Evolutionary conservation across 2,888 invertebrate species (phyloP), one percentile per base, ranked within the genome.

Genomic region (Eustalomyia histrio): DNA sequence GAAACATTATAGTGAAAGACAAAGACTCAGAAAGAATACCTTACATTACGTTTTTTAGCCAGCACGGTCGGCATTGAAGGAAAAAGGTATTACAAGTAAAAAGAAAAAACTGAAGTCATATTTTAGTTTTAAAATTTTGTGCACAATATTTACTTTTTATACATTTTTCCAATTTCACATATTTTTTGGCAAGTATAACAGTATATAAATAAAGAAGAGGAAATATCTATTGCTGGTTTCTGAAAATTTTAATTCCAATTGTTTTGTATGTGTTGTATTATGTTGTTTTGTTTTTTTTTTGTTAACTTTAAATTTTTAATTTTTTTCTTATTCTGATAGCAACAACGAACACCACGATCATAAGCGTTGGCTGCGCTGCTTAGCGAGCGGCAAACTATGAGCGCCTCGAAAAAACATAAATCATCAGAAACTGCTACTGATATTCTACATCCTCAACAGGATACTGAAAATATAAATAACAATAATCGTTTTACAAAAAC

Each of bases 341-440:
- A 29, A 43, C 50, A 67, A 65, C 76, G 53, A 33, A 47, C 18
- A 17, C 33, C 14, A 52, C 18, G 53, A 61, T 9, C 14, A 18
- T 35, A 43, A 81, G 76, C 72, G 72, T 76, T 63, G 63, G 64
- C 76, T 76, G 72, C 76, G 80, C 80, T 76, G 76, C 33, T 53
- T 52, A 64, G 74, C 73, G 69, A 69, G 74, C 14, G 63, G 74
- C 81, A 80, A 87, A 87, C 84, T 86, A 90, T 90, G 90, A 90
- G 90, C 88, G 89, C 90, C 86, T 89, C 90, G 69, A 90, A 90
- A 87, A 90, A 90, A 86, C 89, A 90, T 73, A 90, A 90, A 85
- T 86, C 86, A 75, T 88, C 89, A 87, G 90, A 90, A 83, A 88
- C 89, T 83, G 85, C 85, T n/a, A 78, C 74, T 57, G 78, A 81